phyloP scores from a whole-genome alignment of 1,140 invertebrate genomes.

The Euwallacea fornicatus region DNA sequence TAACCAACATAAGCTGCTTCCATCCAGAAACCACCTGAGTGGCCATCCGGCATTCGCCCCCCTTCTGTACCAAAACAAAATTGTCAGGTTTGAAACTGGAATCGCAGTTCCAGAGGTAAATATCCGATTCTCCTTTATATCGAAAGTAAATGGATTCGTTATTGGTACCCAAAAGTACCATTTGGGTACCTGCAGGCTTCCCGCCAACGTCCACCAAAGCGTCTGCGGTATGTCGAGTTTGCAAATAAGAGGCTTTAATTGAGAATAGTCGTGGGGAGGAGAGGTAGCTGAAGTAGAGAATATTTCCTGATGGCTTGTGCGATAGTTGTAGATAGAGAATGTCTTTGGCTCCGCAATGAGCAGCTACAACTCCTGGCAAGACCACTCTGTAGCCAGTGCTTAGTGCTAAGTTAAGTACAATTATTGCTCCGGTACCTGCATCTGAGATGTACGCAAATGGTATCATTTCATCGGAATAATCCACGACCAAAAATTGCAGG shows the following conservation, averaged over 20 bases:
- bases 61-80: slow-evolving; percentile 60
- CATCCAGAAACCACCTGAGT: slow-evolving; percentile 63
- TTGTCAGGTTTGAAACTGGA: slow-evolving; percentile 59
- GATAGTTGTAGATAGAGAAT: slow-evolving; percentile 62
- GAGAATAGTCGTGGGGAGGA: slow-evolving; percentile 60
- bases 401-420: slow-evolving; percentile 60
- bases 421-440: slow-evolving; percentile 60
- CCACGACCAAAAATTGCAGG: slow-evolving; percentile 66
- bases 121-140: slow-evolving; percentile 61
- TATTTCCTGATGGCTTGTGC: slow-evolving; percentile 55
- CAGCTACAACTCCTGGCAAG: slow-evolving; percentile 57
- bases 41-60: slow-evolving; percentile 57
- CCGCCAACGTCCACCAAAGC: slow-evolving; percentile 59
- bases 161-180: slow-evolving; percentile 64
- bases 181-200: slow-evolving; percentile 56
- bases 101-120: slow-evolving; percentile 65
- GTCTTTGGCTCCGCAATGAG: slow-evolving; percentile 52
- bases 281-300: slow-evolving; percentile 64
- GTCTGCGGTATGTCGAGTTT: slow-evolving; percentile 56
- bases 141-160: slow-evolving; percentile 61
- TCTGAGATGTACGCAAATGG: slow-evolving; percentile 60
- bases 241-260: slow-evolving; percentile 57
- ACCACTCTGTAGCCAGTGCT: slow-evolving; percentile 60
- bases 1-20: slow-evolving; percentile 61
- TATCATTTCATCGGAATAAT: slow-evolving; percentile 57